Base-by-base conservation (phyloP, 2,888 invertebrate genomes). In the Microctonus aethiopoides region DNA sequence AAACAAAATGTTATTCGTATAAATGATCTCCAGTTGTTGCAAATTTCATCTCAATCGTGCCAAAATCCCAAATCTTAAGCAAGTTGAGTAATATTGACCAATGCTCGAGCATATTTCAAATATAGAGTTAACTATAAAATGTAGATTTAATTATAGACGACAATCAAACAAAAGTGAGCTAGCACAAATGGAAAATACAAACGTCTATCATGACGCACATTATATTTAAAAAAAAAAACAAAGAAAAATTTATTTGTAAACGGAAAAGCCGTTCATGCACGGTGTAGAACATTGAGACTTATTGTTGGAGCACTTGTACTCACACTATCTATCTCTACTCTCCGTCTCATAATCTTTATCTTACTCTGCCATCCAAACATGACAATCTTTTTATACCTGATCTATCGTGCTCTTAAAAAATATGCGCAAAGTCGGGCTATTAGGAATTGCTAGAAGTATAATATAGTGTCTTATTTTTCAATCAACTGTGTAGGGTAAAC, bases 1-100 rank as follows among this genome's bases (percentile, higher is more conserved):
- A 61, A 61, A 72, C 29, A 83, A 80, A 82, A 81, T 82, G 78
- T 81, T 82, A 82, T 83, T 81, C 82, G 80, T 82, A 83, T n/a
- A 84, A 83, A 83, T 83, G 82, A 84, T 83, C 81, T 82, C 78
- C 79, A 16, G 78, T 81, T 80, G 77, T 61, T 32, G 6, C 3
- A 3, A 29, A 32, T 57, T 16, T 26, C 24, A 51, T 34, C 46
- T 67, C 36, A 34, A 26, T 46, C 46, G 54, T 16, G 61, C 34
- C 24, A 60, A 60, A 60, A 39, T 60, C 10, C 7, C 6, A 46
- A 24, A 51, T 29, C 24, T 41, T 29, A n/a, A 13, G 13, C n/a
- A 36, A 64, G 54, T 64, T 52, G 52, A 16, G 20, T 13, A 39
- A 16, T 56, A 24, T 39, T 39, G 39, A 56, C 34, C 16, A 39